Conservation (phyloP, 1,140 invertebrate genomes). For the Meloidogyne exigua region DNA sequence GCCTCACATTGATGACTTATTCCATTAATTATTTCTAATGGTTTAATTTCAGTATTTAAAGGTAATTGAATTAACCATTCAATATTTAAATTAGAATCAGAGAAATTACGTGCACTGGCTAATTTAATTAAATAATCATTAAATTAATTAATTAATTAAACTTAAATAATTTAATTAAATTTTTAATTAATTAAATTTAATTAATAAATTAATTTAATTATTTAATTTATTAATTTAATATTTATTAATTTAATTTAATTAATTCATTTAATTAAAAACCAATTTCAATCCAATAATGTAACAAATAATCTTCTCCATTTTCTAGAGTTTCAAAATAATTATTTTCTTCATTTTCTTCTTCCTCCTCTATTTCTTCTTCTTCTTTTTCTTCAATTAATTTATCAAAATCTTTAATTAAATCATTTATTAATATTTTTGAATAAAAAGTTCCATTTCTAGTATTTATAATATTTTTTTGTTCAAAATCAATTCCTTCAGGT, state of each 20-base stretch:
- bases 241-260: background rate
- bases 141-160: too few species aligned
- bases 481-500: background rate
- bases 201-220: background rate
- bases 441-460: background rate
- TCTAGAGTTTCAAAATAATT: slow-evolving; percentile 17
- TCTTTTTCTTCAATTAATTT: background rate
- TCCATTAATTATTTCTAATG: background rate
- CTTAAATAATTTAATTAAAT: background rate
- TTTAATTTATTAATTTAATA: background rate
- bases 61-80: slow-evolving; percentile 20
- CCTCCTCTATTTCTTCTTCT: background rate
- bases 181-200: background rate
- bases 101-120: background rate
- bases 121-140: background rate
- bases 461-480: slow-evolving; percentile 6
- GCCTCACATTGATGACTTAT: background rate
- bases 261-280: background rate
- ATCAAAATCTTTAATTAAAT: background rate
- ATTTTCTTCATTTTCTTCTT: background rate
- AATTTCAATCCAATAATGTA: slow-evolving; percentile 22
- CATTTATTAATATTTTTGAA: background rate
- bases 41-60: background rate
- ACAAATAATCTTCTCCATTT: slow-evolving; percentile 10
- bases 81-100: slow-evolving; percentile 8